Evolutionary conservation across 2,797 vertebrate genomes (phyloP).

Genomic region (Clarias pachynema): DNA sequence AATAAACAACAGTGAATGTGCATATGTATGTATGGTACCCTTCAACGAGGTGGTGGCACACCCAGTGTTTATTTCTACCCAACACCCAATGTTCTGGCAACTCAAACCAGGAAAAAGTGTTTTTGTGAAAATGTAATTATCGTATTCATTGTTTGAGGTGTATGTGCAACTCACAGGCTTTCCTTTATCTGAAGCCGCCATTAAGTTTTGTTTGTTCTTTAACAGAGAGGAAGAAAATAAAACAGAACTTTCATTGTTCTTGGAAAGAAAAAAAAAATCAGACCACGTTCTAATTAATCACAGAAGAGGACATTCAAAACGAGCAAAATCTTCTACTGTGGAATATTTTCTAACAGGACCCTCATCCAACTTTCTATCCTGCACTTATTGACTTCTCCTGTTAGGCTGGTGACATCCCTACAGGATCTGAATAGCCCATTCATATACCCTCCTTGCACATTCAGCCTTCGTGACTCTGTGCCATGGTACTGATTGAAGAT

Average conservation of each 20-base stretch:
- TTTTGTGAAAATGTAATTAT: background rate
- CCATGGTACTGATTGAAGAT: slow-evolving; percentile 74
- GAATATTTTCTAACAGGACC: background rate
- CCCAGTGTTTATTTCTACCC: background rate
- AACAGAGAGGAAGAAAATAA: background rate
- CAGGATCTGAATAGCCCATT: background rate
- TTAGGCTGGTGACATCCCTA: background rate
- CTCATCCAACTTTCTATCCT: background rate
- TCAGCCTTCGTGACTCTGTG: background rate
- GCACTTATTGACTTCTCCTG: background rate
- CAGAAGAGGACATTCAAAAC: background rate
- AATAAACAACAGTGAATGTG: background rate
- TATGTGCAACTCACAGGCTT: background rate
- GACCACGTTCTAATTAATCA: background rate
- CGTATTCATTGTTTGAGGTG: background rate
- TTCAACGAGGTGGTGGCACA: background rate
- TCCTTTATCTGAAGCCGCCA: background rate
- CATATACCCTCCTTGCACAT: background rate
- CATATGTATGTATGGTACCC: background rate
- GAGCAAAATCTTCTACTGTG: background rate
- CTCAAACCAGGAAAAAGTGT: background rate
- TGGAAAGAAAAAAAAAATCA: background rate
- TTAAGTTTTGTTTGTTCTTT: slow-evolving; percentile 15
- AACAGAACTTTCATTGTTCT: background rate
- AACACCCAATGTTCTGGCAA: background rate